Evolutionary conservation across 2,797 vertebrate species (phyloP), one percentile per base, ranked within the genome.

Genomic region (Darevskia mixta): DNA sequence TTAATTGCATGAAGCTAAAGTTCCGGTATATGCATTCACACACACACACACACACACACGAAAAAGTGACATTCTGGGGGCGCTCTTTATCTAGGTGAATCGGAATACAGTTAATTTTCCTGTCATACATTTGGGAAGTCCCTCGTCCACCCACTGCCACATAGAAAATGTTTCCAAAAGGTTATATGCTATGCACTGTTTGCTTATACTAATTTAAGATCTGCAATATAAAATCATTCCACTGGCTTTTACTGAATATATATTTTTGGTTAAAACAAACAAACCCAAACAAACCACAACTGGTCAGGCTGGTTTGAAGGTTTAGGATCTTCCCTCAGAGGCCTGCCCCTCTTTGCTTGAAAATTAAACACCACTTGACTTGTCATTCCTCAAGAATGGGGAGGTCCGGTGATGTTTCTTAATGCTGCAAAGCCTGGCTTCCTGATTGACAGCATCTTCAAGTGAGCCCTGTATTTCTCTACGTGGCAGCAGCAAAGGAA

Each of bases 361-460:
- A 0, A 45, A 64, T 76, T 1, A 0, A n/a, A 5, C 78, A 89
- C 73, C 75, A 67, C 82, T 13, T 55, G 79, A 77, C 83, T 88
- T 79, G 49, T 15, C 35, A 0, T 72, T 38, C 8, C 29, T 43
- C 38, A 90, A 84, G 41, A 9, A 75, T 90, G 29, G 32, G 90
- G 83, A 9, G 71, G 73, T 82, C 89, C 69, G 2, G 43, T 0
- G 38, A n/a, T 55, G 29, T 86, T 83, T 75, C 35, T 61, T 87
- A 86, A 69, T 64, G 20, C n/a, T 15, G n/a, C 82, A 58, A n/a
- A 76, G 83, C 1, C 82, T 0, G 86, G 78, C 80, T 89, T 66
- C 38, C 58, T 88, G 72, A 86, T 86, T 80, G 89, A 67, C 91
- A 85, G 79, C 86, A 77, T 88, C 9, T 87, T 88, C 84, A 78